Percentiles rank a stretch among this genome's conserved stretches.
These are phyloP conservation scores for Melanotus villosus DNA, from an alignment of 2,888 invertebrate genomes.

Conservation along the genomic window DNA sequence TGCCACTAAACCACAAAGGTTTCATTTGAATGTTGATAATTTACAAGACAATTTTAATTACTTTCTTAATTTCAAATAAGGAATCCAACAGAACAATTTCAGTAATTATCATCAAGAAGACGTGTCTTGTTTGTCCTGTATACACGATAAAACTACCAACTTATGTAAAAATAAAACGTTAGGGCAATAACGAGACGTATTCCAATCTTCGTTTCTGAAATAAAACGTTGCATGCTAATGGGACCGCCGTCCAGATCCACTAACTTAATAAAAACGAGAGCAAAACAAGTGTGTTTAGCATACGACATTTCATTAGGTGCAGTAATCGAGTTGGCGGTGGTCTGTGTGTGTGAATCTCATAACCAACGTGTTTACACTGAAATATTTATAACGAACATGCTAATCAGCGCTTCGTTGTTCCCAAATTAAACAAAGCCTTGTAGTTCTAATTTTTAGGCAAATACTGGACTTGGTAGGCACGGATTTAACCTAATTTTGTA, in stretches of 20 bases:
- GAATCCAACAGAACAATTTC: too few relatives aligned
- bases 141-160: too few relatives aligned
- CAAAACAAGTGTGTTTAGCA: conserved; percentile 52
- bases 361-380: conserved; percentile 41
- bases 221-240: conserved; percentile 14
- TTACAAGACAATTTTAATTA: too few relatives aligned
- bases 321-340: conserved; percentile 49
- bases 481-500: conserved; percentile 35
- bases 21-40: too few relatives aligned
- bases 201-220: background rate
- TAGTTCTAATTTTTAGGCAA: conserved; percentile 54
- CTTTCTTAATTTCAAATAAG: too few relatives aligned
- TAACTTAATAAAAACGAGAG: conserved; percentile 51
- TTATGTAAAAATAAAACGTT: background rate
- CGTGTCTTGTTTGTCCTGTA: too few relatives aligned
- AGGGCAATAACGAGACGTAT: background rate
- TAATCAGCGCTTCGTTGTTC: conserved; percentile 57
- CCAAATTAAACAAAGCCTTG: conserved; percentile 57
- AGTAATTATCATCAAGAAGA: too few relatives aligned
- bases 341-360: conserved; percentile 41
- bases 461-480: conserved; percentile 30
- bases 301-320: conserved; percentile 53
- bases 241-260: conserved; percentile 17
- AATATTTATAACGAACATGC: conserved; percentile 59
- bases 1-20: too few relatives aligned